Evolutionary conservation across 1,140 invertebrate genomes (phyloP).

Genomic region (Argopecten irradians): DNA sequence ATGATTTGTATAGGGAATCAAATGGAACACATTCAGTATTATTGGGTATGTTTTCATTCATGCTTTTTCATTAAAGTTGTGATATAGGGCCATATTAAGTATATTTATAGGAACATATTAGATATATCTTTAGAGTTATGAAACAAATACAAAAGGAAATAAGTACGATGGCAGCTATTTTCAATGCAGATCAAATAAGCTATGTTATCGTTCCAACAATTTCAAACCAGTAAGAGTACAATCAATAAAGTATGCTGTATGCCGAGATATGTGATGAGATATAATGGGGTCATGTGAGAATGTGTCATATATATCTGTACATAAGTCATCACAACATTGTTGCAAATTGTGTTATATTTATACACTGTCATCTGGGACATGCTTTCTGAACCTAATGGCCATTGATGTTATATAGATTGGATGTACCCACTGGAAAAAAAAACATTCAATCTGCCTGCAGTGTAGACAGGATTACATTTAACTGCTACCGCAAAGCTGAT

Average conservation of each 20-base stretch:
- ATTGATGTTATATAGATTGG: neutral
- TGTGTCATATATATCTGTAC: neutral
- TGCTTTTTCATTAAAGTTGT: too few species aligned
- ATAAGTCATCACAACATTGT: neutral
- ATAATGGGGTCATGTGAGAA: neutral
- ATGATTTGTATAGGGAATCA: too few species aligned
- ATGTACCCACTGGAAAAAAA: neutral
- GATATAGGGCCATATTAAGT: too few species aligned
- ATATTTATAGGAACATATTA: too few species aligned
- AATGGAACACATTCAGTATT: too few species aligned
- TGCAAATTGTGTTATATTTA: neutral
- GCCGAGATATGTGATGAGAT: neutral
- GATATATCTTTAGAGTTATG: too few species aligned
- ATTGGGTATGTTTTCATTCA: too few species aligned
- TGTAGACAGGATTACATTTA: neutral
- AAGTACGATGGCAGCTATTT: constrained; percentile 21
- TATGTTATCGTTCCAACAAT: neutral
- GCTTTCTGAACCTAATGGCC: neutral
- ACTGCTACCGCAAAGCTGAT: too few species aligned
- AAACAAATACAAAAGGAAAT: too few species aligned
- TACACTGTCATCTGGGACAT: neutral
- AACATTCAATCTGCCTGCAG: neutral
- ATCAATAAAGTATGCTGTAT: neutral
- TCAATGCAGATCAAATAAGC: neutral
- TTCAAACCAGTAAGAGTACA: neutral